phyloP scores from a whole-genome alignment of 2,113 vertebrate genomes.

The Speoplatyrhinus poulsoni region DNA sequence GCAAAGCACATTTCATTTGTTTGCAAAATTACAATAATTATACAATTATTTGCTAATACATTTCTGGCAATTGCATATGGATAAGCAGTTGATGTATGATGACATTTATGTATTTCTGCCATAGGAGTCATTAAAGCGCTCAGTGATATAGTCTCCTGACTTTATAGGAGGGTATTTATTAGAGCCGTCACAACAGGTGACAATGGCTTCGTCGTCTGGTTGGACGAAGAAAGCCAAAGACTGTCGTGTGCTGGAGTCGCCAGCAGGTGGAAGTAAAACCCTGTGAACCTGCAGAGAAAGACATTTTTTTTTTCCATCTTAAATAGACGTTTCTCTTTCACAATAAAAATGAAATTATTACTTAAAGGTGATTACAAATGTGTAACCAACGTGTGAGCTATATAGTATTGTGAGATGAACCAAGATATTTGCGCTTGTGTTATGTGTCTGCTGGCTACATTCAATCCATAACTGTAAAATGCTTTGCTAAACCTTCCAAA shows the following conservation, averaged over 20 bases:
- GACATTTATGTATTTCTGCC: background rate
- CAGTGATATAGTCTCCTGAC: conserved; percentile 40
- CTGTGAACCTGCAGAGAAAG: conserved; percentile 64
- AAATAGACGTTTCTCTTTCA: background rate
- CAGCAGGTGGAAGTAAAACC: conserved; percentile 67
- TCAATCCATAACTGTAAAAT: background rate
- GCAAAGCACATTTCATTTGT: no score
- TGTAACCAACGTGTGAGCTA: no score
- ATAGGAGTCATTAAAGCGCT: conserved; percentile 51
- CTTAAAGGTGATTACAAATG: background rate
- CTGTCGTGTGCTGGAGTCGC: conserved; percentile 66
- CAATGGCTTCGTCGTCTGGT: conserved; percentile 59
- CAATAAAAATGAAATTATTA: background rate
- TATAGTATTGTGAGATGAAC: no score
- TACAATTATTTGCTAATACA: no score
- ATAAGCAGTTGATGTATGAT: background rate
- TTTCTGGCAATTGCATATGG: no score
- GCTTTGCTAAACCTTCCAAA: background rate
- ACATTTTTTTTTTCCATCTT: background rate
- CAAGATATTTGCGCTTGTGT: no score
- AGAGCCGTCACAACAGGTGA: conserved; percentile 70
- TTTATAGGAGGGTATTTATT: conserved; percentile 68
- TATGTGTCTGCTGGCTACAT: no score
- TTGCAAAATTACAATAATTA: no score
- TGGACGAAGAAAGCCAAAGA: conserved; percentile 76